A percentile compares a stretch with the other conserved stretches of the same genome.
Evolutionary conservation across 2,113 vertebrate genomes (phyloP).

Genomic region (Hymenochirus boettgeri): DNA sequence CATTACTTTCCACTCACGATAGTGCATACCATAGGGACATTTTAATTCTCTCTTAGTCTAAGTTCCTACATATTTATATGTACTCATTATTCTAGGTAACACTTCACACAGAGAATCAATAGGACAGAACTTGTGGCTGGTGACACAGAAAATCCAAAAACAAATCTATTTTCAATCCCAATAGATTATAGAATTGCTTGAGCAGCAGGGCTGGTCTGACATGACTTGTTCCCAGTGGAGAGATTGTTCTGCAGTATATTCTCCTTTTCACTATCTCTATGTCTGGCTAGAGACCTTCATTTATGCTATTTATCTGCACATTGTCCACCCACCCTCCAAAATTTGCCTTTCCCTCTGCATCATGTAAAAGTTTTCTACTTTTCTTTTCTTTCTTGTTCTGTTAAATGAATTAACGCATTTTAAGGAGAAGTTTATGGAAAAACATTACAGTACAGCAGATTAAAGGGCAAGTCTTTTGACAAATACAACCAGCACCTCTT

Average conservation of each 20-base stretch:
- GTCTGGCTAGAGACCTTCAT: constrained; percentile 26
- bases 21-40: not conserved
- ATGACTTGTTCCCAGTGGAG: constrained; percentile 32
- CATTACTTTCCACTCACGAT: not conserved
- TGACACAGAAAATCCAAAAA: constrained; percentile 37
- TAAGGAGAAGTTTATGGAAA: no score
- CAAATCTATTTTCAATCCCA: constrained; percentile 42
- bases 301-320: constrained; percentile 26
- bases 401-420: no score
- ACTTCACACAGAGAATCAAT: constrained; percentile 34
- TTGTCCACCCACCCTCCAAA: constrained; percentile 24
- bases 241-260: constrained; percentile 28
- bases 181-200: constrained; percentile 40
- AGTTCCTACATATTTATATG: constrained; percentile 37
- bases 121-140: constrained; percentile 28
- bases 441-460: no score
- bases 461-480: no score
- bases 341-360: constrained; percentile 17
- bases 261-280: constrained; percentile 27
- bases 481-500: no score
- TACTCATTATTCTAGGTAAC: constrained; percentile 33
- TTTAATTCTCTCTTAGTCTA: not conserved
- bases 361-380: constrained; percentile 4
- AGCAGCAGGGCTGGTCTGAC: constrained; percentile 33
- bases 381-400: no score